Evolutionary conservation across 53 echinoderm and acorn worm genomes (phyloP), one percentile per base, ranked within the genome.

Genomic region (Echinometra lucunter): DNA sequence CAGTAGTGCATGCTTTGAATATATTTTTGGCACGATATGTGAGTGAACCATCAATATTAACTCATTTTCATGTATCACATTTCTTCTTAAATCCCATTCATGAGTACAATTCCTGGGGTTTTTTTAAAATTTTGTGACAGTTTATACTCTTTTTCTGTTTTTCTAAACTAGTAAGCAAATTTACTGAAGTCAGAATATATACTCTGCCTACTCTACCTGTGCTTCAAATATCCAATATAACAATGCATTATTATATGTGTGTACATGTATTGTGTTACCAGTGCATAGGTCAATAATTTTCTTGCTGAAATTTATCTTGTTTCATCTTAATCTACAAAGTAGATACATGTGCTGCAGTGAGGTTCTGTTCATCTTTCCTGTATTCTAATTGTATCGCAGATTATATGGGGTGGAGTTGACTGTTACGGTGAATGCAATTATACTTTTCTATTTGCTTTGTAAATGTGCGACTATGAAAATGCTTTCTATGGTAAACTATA

Each of bases 401-500:
- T 38, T 38, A 78, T 38, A 40, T 42, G 78, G 37, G 19, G 42
- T 8, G 42, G 19, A 23, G 19, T 19, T 32, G 32, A 69, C 34
- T 63, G 21, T 32, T 8, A 32, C 32, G 69, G 69, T 69, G 69
- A 69, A 69, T 69, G 34, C 28, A 69, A 69, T 32, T 11, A 40
- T 78, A 40, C 23, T 75, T 75, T 40, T 75, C 40, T 21, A 78
- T 78, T 38, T 42, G 78, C 78, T 88, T 56, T 88, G 88, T 88
- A 53, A 49, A 88, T 83, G 10, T 83, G 83, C 2, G 45, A 28
- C 10, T 83, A 28, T 83, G 53, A 83, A 44, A n/a, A 56, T 55
- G 55, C 88, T 88, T 88, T 88, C 88, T 88, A 88, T 88, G 88
- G 55, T 49, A 56, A 27, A 55, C 88, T 88, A 88, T 18, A 88